A percentile compares a stretch with the other conserved stretches of the same genome.
These are phyloP conservation scores for Pangasianodon hypophthalmus DNA, from an alignment of 2,113 vertebrate genomes.

Conservation along the genomic window DNA sequence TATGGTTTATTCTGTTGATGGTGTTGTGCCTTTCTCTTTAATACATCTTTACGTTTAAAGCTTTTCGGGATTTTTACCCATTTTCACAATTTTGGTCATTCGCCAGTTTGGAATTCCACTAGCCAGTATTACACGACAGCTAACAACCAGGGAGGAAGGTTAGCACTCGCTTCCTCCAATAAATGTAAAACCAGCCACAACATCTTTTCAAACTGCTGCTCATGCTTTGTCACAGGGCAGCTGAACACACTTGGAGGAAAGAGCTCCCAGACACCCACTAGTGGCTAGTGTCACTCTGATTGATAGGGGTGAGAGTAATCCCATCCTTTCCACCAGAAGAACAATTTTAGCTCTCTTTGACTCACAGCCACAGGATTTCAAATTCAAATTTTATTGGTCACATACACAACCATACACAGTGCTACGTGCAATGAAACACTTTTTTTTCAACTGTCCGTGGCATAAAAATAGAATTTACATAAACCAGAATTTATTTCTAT, in stretches of 20 bases:
- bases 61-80: neutral
- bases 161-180: neutral
- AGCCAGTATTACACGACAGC: neutral
- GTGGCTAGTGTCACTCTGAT: neutral
- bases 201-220: neutral
- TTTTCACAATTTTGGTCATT: neutral
- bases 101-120: neutral
- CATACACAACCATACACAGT: too few species aligned
- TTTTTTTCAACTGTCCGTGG: too few species aligned
- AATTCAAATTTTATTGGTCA: too few species aligned
- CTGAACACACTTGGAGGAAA: neutral
- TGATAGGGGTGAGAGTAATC: neutral
- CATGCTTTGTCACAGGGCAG: neutral
- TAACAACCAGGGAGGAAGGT: neutral
- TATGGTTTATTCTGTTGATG: too few species aligned
- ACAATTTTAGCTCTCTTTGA: neutral
- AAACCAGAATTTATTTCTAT: too few species aligned
- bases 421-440: too few species aligned
- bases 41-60: neutral
- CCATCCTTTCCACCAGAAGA: neutral
- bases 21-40: neutral
- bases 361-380: too few species aligned
- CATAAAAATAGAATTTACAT: too few species aligned
- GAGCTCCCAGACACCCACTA: neutral
- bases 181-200: neutral